Base-by-base conservation (phyloP, 2,797 vertebrate genomes). In the Halcyon leucocephala region DNA sequence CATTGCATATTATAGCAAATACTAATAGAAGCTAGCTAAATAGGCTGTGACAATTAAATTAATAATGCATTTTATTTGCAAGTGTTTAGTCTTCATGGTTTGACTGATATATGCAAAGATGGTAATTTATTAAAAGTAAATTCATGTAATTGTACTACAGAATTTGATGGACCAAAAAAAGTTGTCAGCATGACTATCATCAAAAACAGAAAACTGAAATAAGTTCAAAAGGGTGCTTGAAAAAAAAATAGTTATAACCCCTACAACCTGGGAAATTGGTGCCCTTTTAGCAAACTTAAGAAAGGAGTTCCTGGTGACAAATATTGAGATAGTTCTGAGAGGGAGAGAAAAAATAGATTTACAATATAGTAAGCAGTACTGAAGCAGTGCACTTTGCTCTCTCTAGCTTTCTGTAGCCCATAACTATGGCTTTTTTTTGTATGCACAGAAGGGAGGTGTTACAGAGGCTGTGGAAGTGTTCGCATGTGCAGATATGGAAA, bases 81-180 rank as follows among this genome's bases (percentile, higher is more conserved):
- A 99, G 98, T 98, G 98, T 98, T 99, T 99, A 98, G 98, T 98
- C 98, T 98, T 98, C 98, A 97, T 98, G 98, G 98, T 99, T 99
- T 99, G 99, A 99, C 98, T 99, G 99, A 99, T 99, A 98, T 99
- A 99, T 99, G 98, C 98, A 99, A 99, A 99, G 99, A 99, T 99
- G 98, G 98, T 99, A 99, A 99, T 99, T 99, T 99, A 99, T 99
- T 99, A 98, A 99, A 99, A 99, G 98, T 99, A 99, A 99, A 99
- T 99, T 99, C 98, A 98, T 99, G 98, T 99, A 98, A 99, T 99
- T 99, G 98, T 98, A 98, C 98, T 98, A 96, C 98, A 93, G 99
- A 98, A 98, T 98, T 99, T 99, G 99, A 99, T 99, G 98, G 98
- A 99, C 98, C 98, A 99, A 98, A 99, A 99, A 98, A 98, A 98